phyloP scores from a whole-genome alignment of 1,140 invertebrate genomes.

The Orussus abietinus region DNA sequence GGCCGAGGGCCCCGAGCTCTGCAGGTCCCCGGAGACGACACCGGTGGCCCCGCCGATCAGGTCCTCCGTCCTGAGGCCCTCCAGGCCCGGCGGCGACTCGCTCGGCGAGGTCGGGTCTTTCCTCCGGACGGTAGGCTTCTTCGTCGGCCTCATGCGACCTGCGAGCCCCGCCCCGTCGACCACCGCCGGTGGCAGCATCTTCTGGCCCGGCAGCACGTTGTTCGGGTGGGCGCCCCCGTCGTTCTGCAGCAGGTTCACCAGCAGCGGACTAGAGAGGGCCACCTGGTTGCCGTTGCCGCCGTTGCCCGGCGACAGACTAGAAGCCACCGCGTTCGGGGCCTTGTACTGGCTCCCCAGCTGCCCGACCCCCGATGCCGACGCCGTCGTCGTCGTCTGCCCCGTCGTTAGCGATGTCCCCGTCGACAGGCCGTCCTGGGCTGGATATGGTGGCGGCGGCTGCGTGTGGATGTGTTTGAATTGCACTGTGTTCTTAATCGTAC shows the following conservation, averaged over 20 bases:
- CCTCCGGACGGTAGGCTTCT: slow-evolving; percentile 47
- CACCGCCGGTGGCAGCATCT: slow-evolving; percentile 54
- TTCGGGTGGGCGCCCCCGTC: slow-evolving; percentile 61
- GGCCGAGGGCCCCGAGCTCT: slow-evolving; percentile 35
- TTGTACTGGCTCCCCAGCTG: slow-evolving; percentile 39
- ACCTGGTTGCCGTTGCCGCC: slow-evolving; percentile 54
- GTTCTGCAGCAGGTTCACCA: slow-evolving; percentile 88
- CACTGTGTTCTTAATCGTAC: slow-evolving; percentile 46
- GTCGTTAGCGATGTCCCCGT: slow-evolving; percentile 29
- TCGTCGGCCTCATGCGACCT: slow-evolving; percentile 49
- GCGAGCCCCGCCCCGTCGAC: slow-evolving; percentile 44
- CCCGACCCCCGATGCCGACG: slow-evolving; percentile 21
- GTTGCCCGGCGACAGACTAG: slow-evolving; percentile 43
- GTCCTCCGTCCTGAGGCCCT: slow-evolving; percentile 44
- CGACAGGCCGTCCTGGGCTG: slow-evolving; percentile 39
- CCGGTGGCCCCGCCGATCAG: slow-evolving; percentile 31
- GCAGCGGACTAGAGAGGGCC: slow-evolving; percentile 79
- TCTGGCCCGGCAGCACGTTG: slow-evolving; percentile 42
- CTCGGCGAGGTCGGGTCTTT: slow-evolving; percentile 40
- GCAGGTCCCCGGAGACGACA: slow-evolving; percentile 31
- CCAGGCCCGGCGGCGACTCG: slow-evolving; percentile 43
- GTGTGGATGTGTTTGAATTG: slow-evolving; percentile 51
- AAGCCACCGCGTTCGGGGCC: slow-evolving; percentile 31
- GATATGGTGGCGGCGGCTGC: slow-evolving; percentile 51
- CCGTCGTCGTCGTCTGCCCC: slow-evolving; percentile 32